Conservation (phyloP, 2,113 vertebrate species). For the Odontophorus gujanensis region DNA sequence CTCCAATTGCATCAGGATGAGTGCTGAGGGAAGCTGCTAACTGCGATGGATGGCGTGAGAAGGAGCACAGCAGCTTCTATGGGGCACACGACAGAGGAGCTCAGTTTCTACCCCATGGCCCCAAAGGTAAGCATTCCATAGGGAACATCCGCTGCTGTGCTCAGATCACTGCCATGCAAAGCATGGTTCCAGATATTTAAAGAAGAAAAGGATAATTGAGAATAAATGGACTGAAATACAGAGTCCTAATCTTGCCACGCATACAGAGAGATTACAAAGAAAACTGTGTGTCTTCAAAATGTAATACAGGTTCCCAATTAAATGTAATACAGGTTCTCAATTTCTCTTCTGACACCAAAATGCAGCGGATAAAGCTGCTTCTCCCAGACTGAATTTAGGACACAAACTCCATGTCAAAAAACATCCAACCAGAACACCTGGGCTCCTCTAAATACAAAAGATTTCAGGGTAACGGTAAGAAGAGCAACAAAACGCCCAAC, state of each 20-base stretch:
- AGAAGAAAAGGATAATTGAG: not conserved
- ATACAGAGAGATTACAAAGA: no score
- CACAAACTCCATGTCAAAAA: not conserved
- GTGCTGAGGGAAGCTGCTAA: not conserved
- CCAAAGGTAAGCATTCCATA: not conserved
- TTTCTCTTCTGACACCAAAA: not conserved
- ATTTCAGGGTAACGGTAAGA: not conserved
- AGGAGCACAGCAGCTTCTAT: not conserved
- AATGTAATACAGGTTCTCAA: no score
- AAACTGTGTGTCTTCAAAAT: not conserved
- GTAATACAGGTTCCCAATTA: not conserved
- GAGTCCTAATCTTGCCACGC: not conserved
- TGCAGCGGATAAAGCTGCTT: no score
- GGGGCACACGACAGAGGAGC: not conserved
- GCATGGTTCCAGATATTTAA: not conserved
- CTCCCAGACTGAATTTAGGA: not conserved
- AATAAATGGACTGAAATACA: not conserved
- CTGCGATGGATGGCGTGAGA: not conserved
- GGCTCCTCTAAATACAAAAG: not conserved
- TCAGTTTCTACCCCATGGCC: not conserved
- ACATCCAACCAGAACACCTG: not conserved
- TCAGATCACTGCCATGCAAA: not conserved
- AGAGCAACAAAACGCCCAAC: not conserved
- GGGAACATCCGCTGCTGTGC: not conserved
- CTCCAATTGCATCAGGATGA: not conserved